Evolutionary conservation across 2,797 vertebrate species (phyloP), one percentile per base, ranked within the genome.

Genomic region (Luscinia megarhynchos): DNA sequence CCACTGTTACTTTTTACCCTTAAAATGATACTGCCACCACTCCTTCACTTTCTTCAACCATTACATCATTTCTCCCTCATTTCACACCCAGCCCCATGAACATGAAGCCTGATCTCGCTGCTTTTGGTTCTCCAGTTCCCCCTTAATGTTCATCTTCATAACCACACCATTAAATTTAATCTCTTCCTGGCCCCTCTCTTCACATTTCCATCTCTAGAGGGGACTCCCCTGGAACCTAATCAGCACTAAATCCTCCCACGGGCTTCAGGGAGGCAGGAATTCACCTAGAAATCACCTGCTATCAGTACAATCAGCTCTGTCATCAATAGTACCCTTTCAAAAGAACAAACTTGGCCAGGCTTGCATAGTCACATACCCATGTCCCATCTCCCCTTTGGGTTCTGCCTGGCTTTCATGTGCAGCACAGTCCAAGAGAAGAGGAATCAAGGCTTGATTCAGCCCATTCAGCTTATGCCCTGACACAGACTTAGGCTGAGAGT

Each of bases 211-310:
- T n/a, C 80, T 91, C 66, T 73, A 66, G 63, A 84, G 85, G 95
- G 87, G 84, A 92, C 83, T 95, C 70, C 87, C 89, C 89, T 90
- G 50, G 74, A 34, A 95, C 21, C 46, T 78, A 61, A 87, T 95
- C 92, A 89, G 82, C 87, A 79, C 45, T 53, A 84, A 76, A 90
- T 62, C 89, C 94, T 96, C 93, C 87, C 89, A 94, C 74, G 0
- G 83, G 38, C 96, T 93, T 61, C 74, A 88, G 54, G 74, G 74
- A 94, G 83, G 64, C 87, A 94, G 95, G 94, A 96, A 96, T 96
- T 96, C 95, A 96, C 95, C 95, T 62, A 94, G 91, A 96, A 97
- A 96, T 81, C 91, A 97, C 95, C 95, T 95, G 80, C 83, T 93
- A 89, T 70, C 54, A 5, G 34, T 66, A 82, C 41, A 36, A 94